phyloP scores from a whole-genome alignment of 2,888 invertebrate genomes.

The Eilema caniola region DNA sequence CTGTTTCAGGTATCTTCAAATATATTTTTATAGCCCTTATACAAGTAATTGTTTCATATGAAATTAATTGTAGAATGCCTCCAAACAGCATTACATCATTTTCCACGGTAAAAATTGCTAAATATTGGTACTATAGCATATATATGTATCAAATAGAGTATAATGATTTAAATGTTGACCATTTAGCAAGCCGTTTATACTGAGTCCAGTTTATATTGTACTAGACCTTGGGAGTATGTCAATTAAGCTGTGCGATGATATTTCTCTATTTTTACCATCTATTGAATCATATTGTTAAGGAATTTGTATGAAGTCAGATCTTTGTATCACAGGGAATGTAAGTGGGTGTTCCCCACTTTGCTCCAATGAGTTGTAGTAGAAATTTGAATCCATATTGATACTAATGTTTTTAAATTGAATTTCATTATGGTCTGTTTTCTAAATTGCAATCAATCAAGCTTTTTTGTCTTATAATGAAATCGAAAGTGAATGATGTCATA shows the following conservation, averaged over 20 bases:
- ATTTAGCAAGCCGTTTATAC: conserved; percentile 15
- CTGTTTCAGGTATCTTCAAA: too few species aligned
- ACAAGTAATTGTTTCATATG: too few species aligned
- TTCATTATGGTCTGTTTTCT: conserved; percentile 5
- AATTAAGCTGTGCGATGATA: conserved; percentile 65
- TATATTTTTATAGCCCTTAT: too few species aligned
- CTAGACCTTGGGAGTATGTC: conserved; percentile 61
- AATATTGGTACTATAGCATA: background rate
- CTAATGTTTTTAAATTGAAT: conserved; percentile 4
- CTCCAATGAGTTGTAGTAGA: conserved; percentile 17
- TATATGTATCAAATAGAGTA: background rate
- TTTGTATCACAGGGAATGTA: conserved; percentile 51
- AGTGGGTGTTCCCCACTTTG: conserved; percentile 46
- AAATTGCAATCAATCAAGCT: background rate
- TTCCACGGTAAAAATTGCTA: too few species aligned
- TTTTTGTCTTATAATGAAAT: conserved; percentile 17
- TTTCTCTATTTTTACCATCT: conserved; percentile 63
- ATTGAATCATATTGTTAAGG: conserved; percentile 66
- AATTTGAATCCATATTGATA: conserved; percentile 3
- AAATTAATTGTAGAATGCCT: background rate
- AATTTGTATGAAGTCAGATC: conserved; percentile 68
- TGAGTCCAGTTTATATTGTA: conserved; percentile 27
- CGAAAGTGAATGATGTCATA: conserved; percentile 47
- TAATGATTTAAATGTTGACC: background rate
- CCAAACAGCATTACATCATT: background rate